Percentiles rank a stretch among this genome's conserved stretches.
These are phyloP conservation scores for Pseudonaja textilis DNA, from an alignment of 2,113 vertebrate species.

Conservation along the genomic window DNA sequence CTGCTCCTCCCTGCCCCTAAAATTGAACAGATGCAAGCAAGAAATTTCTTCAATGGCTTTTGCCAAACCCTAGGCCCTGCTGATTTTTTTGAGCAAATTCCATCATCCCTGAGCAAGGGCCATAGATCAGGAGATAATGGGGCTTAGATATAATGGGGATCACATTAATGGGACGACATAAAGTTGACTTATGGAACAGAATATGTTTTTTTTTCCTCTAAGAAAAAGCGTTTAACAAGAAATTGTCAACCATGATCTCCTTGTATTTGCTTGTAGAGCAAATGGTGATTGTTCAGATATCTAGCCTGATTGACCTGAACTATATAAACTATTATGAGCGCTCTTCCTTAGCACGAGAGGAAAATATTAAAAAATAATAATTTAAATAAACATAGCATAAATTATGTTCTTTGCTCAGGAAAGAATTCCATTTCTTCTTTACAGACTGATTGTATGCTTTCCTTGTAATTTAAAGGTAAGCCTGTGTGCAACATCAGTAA, in stretches of 20 bases:
- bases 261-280: neutral
- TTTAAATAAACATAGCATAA: neutral
- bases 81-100: neutral
- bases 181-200: neutral
- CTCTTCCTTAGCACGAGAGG: neutral
- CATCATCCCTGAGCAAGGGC: neutral
- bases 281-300: neutral
- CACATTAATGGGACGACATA: neutral
- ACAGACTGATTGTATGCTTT: conserved; percentile 32
- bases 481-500: conserved; percentile 47
- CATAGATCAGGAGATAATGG: neutral
- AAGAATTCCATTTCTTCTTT: neutral
- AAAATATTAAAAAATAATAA: neutral
- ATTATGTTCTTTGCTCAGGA: neutral
- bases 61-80: neutral
- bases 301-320: neutral
- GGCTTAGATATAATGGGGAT: neutral
- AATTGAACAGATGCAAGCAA: neutral
- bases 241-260: neutral
- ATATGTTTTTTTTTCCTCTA: no score
- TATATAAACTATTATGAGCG: neutral
- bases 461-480: conserved; percentile 60
- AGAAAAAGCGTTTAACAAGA: neutral
- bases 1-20: neutral
- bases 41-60: neutral